phyloP scores from a whole-genome alignment of 2,113 vertebrate species.

The Cyrtonyx montezumae region DNA sequence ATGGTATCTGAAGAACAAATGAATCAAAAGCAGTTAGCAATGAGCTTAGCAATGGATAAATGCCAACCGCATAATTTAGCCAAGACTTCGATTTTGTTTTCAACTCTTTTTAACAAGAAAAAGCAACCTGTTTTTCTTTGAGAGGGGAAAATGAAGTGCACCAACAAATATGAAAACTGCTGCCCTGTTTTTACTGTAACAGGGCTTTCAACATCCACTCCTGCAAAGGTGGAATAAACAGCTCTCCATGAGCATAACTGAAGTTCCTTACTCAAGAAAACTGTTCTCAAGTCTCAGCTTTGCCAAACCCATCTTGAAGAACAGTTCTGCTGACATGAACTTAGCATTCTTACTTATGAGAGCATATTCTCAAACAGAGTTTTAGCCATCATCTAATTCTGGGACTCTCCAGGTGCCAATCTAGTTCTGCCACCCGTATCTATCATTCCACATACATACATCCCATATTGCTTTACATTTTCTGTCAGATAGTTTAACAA shows the following conservation, averaged over 20 bases:
- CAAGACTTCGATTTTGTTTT: neutral
- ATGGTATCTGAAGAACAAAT: conserved; percentile 85
- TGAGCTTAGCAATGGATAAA: neutral
- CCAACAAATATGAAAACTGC: neutral
- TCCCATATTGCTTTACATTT: neutral
- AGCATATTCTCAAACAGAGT: neutral
- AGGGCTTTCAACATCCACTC: too few species aligned
- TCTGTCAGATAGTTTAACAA: neutral
- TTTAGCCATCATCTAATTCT: neutral
- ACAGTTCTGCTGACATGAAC: neutral
- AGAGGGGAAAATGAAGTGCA: neutral
- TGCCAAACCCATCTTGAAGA: neutral
- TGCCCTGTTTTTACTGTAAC: too few species aligned
- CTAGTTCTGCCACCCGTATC: too few species aligned
- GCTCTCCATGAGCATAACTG: neutral
- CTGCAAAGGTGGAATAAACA: too few species aligned
- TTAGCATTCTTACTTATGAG: neutral
- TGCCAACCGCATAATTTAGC: neutral
- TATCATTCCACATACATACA: neutral
- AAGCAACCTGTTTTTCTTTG: too few species aligned
- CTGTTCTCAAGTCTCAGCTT: neutral
- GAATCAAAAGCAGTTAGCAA: neutral
- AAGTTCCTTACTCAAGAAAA: neutral
- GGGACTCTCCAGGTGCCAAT: neutral
- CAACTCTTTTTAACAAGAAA: neutral